Evolutionary conservation across 2,113 vertebrate genomes (phyloP), one percentile per base, ranked within the genome.

Genomic region (Oncorhynchus mykiss): DNA sequence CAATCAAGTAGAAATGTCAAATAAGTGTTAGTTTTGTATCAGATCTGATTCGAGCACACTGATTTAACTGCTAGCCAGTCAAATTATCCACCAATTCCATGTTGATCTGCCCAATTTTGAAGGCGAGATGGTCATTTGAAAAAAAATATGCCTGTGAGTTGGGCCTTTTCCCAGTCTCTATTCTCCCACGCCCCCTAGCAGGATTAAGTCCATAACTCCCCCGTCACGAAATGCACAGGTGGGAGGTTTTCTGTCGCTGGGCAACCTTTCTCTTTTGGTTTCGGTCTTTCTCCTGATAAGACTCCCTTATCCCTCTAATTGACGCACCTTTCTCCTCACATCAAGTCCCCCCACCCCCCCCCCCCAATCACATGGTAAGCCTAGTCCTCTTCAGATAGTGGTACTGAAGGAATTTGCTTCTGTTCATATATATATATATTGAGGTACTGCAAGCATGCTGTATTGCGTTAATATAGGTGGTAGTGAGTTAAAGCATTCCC

Each of bases 391-490:
- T 31, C 71, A 71, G 39, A 45, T 11, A 45, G 39, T 45, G 39
- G 9, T 9, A 45, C 62, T 75, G 39, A 2, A 59, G 60, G 67
- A 45, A 66, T 78, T 12, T 66, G 65, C 51, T 5, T 3, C 12
- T 9, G 16, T 13, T n/a, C 1, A 71, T 85, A 88, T 25, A 25
- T 0, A 25, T 2, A 27, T 91, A 85, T 89, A 91, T 90, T 91
- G 90, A 92, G 90, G 88, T 89, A 80, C 72, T 76, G 81, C 76
- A 57, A 71, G 86, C 85, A 86, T 90, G 86, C 66, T 77, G 74
- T 81, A 59, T 78, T 77, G 18, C 66, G 13, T 75, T 77, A 74
- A 34, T 34, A 7, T 8, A 7, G 34, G 71, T 79, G 65, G 16
- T 77, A 67, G 45, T 67, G 25, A 49, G 70, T 84, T 75, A 68